A percentile compares a stretch with the other conserved stretches of the same genome.
Conservation (phyloP, 2,888 invertebrate genomes). For the Hydrotaea cyrtoneurina region DNA sequence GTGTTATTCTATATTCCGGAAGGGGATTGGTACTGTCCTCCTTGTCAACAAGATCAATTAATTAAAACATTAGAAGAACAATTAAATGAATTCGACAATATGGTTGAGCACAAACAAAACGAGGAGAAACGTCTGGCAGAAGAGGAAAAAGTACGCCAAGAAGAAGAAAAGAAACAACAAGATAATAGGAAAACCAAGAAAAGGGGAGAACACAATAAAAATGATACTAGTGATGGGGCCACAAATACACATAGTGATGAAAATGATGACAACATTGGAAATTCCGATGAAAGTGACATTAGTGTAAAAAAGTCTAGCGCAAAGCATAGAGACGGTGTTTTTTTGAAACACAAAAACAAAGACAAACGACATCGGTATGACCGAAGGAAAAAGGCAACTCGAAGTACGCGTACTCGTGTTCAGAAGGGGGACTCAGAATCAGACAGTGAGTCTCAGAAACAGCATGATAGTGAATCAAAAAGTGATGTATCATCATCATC, state of each 20-base stretch:
- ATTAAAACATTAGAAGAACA: conserved; percentile 88
- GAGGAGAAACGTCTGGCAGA: conserved; percentile 73
- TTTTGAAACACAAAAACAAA: conserved; percentile 68
- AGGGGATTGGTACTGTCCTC: conserved; percentile 99
- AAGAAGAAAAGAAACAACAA: conserved; percentile 71
- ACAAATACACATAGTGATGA: conserved; percentile 58
- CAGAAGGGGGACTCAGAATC: conserved; percentile 71
- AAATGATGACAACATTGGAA: conserved; percentile 19
- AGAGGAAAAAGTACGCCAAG: conserved; percentile 79
- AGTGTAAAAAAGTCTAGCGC: conserved; percentile 56
- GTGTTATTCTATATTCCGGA: conserved; percentile 96
- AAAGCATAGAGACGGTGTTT: conserved; percentile 74
- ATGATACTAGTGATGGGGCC: conserved; percentile 51
- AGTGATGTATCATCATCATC: conserved; percentile 64
- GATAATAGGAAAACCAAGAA: conserved; percentile 55
- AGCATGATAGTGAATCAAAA: conserved; percentile 72
- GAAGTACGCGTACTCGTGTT: conserved; percentile 72
- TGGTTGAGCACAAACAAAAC: conserved; percentile 82
- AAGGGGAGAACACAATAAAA: conserved; percentile 57
- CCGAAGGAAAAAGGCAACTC: conserved; percentile 72
- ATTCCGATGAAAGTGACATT: conserved; percentile 70
- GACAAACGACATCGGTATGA: conserved; percentile 72
- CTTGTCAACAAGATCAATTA: conserved; percentile 94
- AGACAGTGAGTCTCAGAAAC: conserved; percentile 70
- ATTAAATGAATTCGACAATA: conserved; percentile 88